Conservation (phyloP, 2,888 invertebrate species). For the Synergus gifuensis region DNA sequence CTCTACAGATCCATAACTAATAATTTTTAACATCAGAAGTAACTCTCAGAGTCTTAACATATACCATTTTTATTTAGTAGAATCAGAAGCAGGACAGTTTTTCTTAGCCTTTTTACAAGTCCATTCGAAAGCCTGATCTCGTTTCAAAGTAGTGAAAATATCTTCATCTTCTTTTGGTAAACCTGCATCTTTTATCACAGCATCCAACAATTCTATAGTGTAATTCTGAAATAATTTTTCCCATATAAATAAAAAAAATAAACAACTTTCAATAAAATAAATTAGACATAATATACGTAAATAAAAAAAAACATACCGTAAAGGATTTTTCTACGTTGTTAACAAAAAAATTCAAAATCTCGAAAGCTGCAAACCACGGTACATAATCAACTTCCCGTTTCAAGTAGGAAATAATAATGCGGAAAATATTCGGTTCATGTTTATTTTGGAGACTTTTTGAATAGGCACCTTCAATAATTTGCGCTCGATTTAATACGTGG, state of each 20-base stretch:
- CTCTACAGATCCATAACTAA: too few relatives aligned
- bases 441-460: slow-evolving; percentile 77
- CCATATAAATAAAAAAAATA: background rate
- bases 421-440: slow-evolving; percentile 75
- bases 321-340: too few relatives aligned
- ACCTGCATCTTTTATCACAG: background rate
- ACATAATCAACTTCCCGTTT: slow-evolving; percentile 82
- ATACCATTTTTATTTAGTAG: too few relatives aligned
- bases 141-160: background rate
- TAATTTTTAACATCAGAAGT: too few relatives aligned
- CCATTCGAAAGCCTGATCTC: background rate
- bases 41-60: too few relatives aligned
- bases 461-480: slow-evolving; percentile 87
- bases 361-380: slow-evolving; percentile 81
- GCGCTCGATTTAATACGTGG: slow-evolving; percentile 85
- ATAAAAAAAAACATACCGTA: too few relatives aligned
- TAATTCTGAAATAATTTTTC: background rate
- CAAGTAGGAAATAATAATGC: slow-evolving; percentile 80
- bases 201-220: background rate
- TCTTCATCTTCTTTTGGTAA: background rate
- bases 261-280: too few relatives aligned
- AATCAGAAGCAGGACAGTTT: background rate
- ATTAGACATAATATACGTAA: too few relatives aligned
- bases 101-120: background rate
- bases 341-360: background rate